Evolutionary conservation across 2,797 vertebrate genomes (phyloP).

Genomic region (Yasuhikotakia modesta): DNA sequence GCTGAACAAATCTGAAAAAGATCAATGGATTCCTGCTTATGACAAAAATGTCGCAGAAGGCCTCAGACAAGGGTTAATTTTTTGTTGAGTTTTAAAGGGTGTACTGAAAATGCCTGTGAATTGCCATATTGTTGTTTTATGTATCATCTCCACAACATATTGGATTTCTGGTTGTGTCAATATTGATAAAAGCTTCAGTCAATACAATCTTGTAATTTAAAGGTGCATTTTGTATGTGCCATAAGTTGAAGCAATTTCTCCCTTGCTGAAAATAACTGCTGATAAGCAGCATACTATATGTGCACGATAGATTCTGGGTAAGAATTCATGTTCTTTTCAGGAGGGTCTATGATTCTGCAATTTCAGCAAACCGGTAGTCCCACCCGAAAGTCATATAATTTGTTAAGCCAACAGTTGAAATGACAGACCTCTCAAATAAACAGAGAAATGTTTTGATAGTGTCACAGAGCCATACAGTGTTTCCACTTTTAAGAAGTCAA

Average conservation of each 20-base stretch:
- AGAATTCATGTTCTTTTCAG: background rate
- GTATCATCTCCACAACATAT: background rate
- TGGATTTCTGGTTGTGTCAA: too few relatives aligned
- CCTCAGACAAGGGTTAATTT: too few relatives aligned
- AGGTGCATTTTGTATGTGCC: too few relatives aligned
- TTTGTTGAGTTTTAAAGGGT: too few relatives aligned
- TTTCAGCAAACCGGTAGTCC: background rate
- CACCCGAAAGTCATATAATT: background rate
- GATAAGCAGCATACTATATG: too few relatives aligned
- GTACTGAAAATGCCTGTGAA: background rate
- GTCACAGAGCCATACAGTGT: background rate
- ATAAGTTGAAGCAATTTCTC: too few relatives aligned
- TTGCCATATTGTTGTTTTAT: background rate
- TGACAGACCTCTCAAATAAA: background rate
- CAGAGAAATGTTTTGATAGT: background rate
- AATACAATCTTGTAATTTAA: too few relatives aligned
- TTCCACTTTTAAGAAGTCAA: background rate
- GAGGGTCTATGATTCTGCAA: background rate
- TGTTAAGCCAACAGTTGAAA: background rate
- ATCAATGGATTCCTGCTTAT: conserved; percentile 25
- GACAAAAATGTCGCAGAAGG: background rate
- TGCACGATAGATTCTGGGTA: background rate
- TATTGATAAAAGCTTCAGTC: too few relatives aligned
- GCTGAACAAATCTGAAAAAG: conserved; percentile 4
- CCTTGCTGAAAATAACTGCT: too few relatives aligned